phyloP scores from a whole-genome alignment of 2,888 invertebrate genomes.

The Agrochola lychnidis region DNA sequence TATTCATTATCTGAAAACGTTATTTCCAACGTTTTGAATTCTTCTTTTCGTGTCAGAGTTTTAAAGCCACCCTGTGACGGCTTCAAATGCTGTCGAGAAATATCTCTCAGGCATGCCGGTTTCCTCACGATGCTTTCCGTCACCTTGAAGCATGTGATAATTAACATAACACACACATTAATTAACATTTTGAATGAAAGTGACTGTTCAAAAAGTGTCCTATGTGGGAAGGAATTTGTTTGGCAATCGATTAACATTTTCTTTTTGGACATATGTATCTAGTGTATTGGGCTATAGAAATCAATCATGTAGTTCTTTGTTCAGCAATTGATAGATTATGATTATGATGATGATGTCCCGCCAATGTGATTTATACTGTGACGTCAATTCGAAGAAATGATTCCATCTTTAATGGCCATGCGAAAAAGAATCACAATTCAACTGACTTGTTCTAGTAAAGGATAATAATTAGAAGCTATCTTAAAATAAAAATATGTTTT shows the following conservation, averaged over 20 bases:
- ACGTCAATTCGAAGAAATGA: constrained; percentile 16
- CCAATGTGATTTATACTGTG: constrained; percentile 8
- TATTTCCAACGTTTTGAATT: neutral
- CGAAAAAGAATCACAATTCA: neutral
- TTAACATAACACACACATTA: too few relatives aligned
- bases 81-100: too few relatives aligned
- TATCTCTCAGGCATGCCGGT: too few relatives aligned
- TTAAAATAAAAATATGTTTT: neutral
- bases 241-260: neutral
- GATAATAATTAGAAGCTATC: neutral
- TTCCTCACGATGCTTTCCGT: too few relatives aligned
- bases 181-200: neutral
- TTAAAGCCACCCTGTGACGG: too few relatives aligned
- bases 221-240: neutral
- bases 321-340: neutral
- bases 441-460: neutral
- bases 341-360: constrained; percentile 2
- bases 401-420: neutral
- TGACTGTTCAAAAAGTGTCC: neutral
- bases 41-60: too few relatives aligned
- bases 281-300: neutral
- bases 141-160: too few relatives aligned
- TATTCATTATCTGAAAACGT: too few relatives aligned
- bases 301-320: neutral
- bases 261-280: neutral